A percentile compares a stretch with the other conserved stretches of the same genome.
Conservation (phyloP, 2,888 invertebrate genomes). For the Agrilus biguttatus region DNA sequence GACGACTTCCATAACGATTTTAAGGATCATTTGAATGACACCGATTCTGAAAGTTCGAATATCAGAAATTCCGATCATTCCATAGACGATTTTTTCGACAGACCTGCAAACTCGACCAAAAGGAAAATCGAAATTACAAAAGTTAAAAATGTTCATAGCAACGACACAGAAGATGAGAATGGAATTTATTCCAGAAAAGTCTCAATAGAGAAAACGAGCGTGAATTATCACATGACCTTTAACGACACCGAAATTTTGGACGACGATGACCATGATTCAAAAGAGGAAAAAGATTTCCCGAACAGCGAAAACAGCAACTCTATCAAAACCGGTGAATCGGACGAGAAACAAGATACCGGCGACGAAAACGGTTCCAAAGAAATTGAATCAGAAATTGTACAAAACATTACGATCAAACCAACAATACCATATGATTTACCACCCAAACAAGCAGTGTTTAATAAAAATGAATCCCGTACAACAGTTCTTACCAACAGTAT, state of each 20-base stretch:
- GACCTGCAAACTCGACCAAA: constrained; percentile 39
- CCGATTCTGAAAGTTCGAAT: neutral
- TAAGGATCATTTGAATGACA: constrained; percentile 3
- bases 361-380: constrained; percentile 12
- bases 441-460: constrained; percentile 28
- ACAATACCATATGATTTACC: constrained; percentile 35
- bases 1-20: constrained; percentile 22
- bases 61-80: neutral
- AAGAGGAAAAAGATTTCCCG: constrained; percentile 11
- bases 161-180: neutral
- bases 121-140: constrained; percentile 10
- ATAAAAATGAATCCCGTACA: constrained; percentile 18
- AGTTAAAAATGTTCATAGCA: constrained; percentile 8
- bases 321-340: constrained; percentile 13
- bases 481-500: constrained; percentile 13
- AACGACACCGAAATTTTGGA: too few relatives aligned
- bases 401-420: constrained; percentile 40
- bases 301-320: constrained; percentile 15
- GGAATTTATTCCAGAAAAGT: too few relatives aligned
- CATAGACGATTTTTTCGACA: constrained; percentile 1
- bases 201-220: too few relatives aligned
- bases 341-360: constrained; percentile 16
- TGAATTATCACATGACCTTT: too few relatives aligned
- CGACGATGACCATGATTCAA: constrained; percentile 10
- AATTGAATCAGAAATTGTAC: constrained; percentile 30